Conservation (phyloP, 2,888 invertebrate species). For the Scaptomyza parva region DNA sequence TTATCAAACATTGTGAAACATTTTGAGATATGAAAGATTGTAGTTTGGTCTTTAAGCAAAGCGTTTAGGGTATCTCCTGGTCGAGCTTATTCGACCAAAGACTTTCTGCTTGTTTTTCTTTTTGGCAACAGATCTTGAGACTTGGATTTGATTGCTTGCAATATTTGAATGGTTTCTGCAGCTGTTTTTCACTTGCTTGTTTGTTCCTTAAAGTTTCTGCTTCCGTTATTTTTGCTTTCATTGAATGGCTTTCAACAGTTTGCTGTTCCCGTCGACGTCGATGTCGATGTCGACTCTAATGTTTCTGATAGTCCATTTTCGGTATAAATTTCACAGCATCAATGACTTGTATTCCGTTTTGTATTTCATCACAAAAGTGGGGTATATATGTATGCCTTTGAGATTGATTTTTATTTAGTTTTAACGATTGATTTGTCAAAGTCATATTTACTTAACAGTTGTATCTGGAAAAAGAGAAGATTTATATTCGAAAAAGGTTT, state of each 20-base stretch:
- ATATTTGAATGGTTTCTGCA: conserved; percentile 44
- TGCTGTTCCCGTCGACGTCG: too few species aligned
- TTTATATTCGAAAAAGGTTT: too few species aligned
- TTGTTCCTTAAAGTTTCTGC: conserved; percentile 31
- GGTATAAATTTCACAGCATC: conserved; percentile 61
- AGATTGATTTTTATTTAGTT: not conserved
- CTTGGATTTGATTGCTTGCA: conserved; percentile 63
- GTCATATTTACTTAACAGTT: not conserved
- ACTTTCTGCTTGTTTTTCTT: too few species aligned
- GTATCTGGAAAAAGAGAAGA: not conserved
- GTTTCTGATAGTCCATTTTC: conserved; percentile 48
- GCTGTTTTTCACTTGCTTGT: conserved; percentile 8
- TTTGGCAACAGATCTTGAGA: conserved; percentile 36
- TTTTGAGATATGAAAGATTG: too few species aligned
- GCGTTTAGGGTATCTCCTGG: too few species aligned
- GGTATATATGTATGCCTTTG: conserved; percentile 20
- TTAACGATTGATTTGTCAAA: not conserved
- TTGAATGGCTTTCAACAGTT: conserved; percentile 46
- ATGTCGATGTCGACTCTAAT: conserved; percentile 42
- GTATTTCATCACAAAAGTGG: not conserved
- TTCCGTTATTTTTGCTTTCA: not conserved
- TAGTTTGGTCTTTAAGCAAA: too few species aligned
- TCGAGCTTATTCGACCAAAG: too few species aligned
- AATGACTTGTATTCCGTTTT: conserved; percentile 15
- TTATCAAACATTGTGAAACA: too few species aligned